phyloP scores from a whole-genome alignment of 2,113 vertebrate genomes.

The Anthoscopus minutus region DNA sequence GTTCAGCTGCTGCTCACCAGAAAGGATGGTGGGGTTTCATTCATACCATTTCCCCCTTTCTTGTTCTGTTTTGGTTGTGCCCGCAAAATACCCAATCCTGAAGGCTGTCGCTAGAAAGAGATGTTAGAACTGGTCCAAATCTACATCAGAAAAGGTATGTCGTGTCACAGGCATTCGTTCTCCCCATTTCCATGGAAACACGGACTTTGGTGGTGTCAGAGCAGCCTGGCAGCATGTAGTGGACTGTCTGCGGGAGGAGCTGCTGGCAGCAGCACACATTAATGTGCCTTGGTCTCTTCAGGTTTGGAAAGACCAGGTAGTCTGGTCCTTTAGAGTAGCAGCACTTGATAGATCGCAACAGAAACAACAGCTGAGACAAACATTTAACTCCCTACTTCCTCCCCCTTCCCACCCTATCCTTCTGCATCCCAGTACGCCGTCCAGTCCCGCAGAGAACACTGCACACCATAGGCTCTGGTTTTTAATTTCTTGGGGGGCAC shows the following conservation, averaged over 20 bases:
- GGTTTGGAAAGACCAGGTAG: not conserved
- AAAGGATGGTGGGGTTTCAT: not conserved
- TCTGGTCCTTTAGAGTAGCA: not conserved
- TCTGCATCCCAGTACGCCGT: not conserved
- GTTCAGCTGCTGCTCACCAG: not conserved
- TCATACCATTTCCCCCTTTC: not conserved
- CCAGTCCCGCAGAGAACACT: not conserved
- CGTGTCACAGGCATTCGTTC: not conserved
- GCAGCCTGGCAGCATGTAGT: not conserved
- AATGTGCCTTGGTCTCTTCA: not conserved
- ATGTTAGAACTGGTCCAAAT: not conserved
- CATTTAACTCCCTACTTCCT: not conserved
- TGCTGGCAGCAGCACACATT: not conserved
- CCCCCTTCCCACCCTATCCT: not conserved
- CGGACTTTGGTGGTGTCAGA: not conserved
- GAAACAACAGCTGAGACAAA: not conserved
- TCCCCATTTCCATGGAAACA: slow-evolving; percentile 54
- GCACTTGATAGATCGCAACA: not conserved
- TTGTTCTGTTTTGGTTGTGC: not conserved
- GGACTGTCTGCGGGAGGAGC: not conserved
- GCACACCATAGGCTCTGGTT: not conserved
- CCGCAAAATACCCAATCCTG: not conserved
- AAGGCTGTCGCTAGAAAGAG: not conserved
- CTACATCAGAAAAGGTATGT: not conserved
- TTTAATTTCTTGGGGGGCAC: slow-evolving; percentile 57